Conservation (phyloP, 2,888 invertebrate genomes). For the Ptychoptera albimana region DNA sequence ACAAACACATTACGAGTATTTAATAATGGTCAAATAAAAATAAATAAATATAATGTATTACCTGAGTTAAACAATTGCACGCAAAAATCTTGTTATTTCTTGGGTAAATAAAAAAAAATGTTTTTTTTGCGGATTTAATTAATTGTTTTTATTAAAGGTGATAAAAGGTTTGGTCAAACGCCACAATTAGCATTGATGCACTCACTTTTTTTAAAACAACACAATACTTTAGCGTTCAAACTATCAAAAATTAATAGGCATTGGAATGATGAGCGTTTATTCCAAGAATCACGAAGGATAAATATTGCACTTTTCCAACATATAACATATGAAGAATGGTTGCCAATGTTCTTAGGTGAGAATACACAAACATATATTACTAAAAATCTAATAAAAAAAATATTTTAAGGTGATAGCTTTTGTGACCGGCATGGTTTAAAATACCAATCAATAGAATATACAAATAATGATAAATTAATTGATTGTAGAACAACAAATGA, state of each 20-base stretch:
- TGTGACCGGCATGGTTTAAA: constrained; percentile 4
- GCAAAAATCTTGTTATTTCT: constrained; percentile 31
- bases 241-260: constrained; percentile 36
- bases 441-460: not conserved
- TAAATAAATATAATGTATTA: constrained; percentile 27
- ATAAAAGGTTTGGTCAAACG: constrained; percentile 36
- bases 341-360: constrained; percentile 34
- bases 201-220: constrained; percentile 37
- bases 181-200: constrained; percentile 37
- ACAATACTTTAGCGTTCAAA: constrained; percentile 38
- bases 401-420: constrained; percentile 6
- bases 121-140: not conserved
- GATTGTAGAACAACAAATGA: constrained; percentile 40
- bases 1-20: constrained; percentile 30
- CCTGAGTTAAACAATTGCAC: constrained; percentile 15
- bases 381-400: too few species aligned
- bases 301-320: constrained; percentile 41
- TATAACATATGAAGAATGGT: constrained; percentile 42
- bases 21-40: constrained; percentile 31
- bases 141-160: constrained; percentile 25
- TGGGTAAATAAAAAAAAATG: constrained; percentile 22
- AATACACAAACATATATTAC: too few species aligned
- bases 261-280: constrained; percentile 40
- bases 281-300: constrained; percentile 38
- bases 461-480: constrained; percentile 20